Conservation (phyloP, 2,888 invertebrate species). For the Cryptus viduatorius region DNA sequence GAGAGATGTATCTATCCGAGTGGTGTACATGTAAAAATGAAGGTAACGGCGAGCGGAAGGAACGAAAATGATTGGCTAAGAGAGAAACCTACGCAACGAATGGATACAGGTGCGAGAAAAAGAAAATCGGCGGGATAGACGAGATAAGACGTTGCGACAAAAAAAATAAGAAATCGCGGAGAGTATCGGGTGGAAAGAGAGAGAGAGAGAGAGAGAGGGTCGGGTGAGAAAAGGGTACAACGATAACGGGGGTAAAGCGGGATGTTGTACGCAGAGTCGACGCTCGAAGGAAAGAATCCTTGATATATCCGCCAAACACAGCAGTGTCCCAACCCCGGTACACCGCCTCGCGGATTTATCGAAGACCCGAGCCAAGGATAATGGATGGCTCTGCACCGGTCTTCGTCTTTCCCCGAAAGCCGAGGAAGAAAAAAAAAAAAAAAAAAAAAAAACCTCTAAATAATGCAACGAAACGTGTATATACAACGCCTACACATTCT, state of each 20-base stretch:
- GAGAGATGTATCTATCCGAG: not conserved
- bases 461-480: slow-evolving; percentile 74
- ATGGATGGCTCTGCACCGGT: slow-evolving; percentile 77
- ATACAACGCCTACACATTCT: slow-evolving; percentile 28
- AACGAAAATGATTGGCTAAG: not conserved
- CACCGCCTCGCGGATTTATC: slow-evolving; percentile 79
- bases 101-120: slow-evolving; percentile 5
- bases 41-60: not conserved
- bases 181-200: slow-evolving; percentile 36
- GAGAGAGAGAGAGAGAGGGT: slow-evolving; percentile 23
- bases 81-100: not conserved
- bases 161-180: slow-evolving; percentile 27
- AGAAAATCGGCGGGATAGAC: not conserved
- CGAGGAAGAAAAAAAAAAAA: slow-evolving; percentile 67
- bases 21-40: not conserved
- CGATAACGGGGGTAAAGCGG: slow-evolving; percentile 5
- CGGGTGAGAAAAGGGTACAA: slow-evolving; percentile 10
- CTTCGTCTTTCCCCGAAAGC: slow-evolving; percentile 36
- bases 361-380: slow-evolving; percentile 78
- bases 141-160: not conserved
- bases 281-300: slow-evolving; percentile 70
- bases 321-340: slow-evolving; percentile 67
- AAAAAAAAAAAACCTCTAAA: slow-evolving; percentile 76
- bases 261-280: slow-evolving; percentile 49
- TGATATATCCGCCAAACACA: slow-evolving; percentile 84